Percentiles rank a stretch among this genome's conserved stretches.
phyloP scores from a whole-genome alignment of 2,888 invertebrate genomes.

The Chironomus tentans region DNA sequence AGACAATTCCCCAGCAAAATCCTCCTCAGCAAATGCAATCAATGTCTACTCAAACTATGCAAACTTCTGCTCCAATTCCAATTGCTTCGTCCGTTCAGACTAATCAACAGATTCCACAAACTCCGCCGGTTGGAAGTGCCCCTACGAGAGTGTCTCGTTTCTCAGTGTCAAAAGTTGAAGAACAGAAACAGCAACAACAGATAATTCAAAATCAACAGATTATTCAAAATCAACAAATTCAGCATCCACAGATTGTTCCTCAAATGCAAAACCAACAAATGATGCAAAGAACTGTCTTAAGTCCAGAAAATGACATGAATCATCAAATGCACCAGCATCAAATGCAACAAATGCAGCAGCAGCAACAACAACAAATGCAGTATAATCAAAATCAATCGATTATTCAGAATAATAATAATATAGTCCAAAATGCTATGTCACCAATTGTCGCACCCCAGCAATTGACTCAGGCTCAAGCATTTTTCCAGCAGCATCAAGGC shows the following conservation, averaged over 20 bases:
- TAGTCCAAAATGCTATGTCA: not conserved
- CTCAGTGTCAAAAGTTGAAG: constrained; percentile 65
- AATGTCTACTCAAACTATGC: not conserved
- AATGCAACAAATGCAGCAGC: not conserved
- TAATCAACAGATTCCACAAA: not conserved
- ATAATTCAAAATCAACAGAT: not conserved
- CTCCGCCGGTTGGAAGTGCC: constrained; percentile 43
- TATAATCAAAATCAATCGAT: no score
- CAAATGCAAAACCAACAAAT: not conserved
- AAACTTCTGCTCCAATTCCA: not conserved
- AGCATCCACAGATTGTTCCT: constrained; percentile 27
- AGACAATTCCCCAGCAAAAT: not conserved
- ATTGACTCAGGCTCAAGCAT: constrained; percentile 25
- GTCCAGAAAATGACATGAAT: not conserved
- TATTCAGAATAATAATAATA: no score
- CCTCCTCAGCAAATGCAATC: not conserved
- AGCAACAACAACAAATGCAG: no score
- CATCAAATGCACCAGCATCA: not conserved
- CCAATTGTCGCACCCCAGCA: not conserved
- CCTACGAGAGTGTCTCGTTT: constrained; percentile 65
- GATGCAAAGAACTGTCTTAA: not conserved
- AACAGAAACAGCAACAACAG: constrained; percentile 20
- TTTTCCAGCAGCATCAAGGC: constrained; percentile 16
- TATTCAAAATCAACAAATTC: not conserved
- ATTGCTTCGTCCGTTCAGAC: not conserved